Base-by-base conservation (phyloP, 2,888 invertebrate species). In the Cyclophora punctaria region DNA sequence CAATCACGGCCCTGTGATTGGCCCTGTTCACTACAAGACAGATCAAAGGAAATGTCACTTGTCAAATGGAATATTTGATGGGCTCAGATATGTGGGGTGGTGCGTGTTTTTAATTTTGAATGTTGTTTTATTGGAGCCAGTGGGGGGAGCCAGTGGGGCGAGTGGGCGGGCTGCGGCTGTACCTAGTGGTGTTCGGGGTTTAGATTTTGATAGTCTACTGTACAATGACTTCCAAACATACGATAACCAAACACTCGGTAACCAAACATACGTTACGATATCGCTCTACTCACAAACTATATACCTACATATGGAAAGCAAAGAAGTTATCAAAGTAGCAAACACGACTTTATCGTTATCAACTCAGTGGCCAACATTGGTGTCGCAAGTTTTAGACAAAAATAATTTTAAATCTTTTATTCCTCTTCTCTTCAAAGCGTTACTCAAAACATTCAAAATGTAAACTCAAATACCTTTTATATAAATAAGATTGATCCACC, bases 11-110 rank as follows among this genome's bases (percentile, higher is more conserved):
- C 66, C 80, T 72, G 78, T 83, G 84, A 87, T 87, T 86, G 86
- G 84, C 68, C 72, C 78, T 75, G 73, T 73, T 68, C 71, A 66
- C 67, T 59, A 56, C 64, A 68, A 73, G 71, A 62, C 71, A 73
- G 79, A 83, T 83, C 86, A 85, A 86, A 86, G 82, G 68, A 69
- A 73, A 70, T 75, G 78, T 65, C 77, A 73, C 72, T 75, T 71
- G 74, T 78, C 85, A 84, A 85, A 84, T 81, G 79, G 86, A 86
- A 86, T 84, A 83, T 84, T 86, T 82, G 69, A 68, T 67, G 73
- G 60, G 51, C 67, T 71, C 37, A 79, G 79, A 79, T 75, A 80
- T 77, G 75, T 75, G 58, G 55, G 62, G 51, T 59, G 53, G 60
- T 55, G 71, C 69, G 72, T 71, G 66, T 71, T 71, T 71, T 71